Percentiles rank a stretch among this genome's conserved stretches.
Conservation (phyloP, 2,113 vertebrate genomes). For the Hymenochirus boettgeri region DNA sequence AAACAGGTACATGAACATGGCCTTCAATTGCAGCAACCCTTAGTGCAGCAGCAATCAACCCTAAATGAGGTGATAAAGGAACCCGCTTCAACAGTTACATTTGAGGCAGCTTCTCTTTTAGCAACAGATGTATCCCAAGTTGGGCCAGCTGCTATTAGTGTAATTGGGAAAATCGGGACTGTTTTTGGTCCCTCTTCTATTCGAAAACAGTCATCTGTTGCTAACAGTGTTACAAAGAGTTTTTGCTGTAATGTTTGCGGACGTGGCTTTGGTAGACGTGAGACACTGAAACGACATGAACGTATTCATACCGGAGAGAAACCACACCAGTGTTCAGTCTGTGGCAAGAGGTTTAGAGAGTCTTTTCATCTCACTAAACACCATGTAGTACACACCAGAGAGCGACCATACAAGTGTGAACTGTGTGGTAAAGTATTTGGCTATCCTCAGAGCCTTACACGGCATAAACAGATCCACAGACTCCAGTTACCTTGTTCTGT, state of each 20-base stretch:
- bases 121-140: conserved; percentile 7
- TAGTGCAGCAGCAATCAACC: background rate
- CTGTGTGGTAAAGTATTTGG: conserved; percentile 89
- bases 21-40: conserved; percentile 2
- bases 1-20: conserved; percentile 52
- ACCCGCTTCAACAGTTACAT: background rate
- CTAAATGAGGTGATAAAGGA: conserved; percentile 10
- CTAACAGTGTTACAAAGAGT: conserved; percentile 59
- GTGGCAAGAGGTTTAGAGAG: conserved; percentile 85
- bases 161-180: conserved; percentile 15
- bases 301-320: conserved; percentile 80
- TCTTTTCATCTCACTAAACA: conserved; percentile 88
- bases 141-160: conserved; percentile 11
- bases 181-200: background rate
- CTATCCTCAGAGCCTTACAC: conserved; percentile 86
- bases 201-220: background rate
- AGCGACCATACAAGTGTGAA: conserved; percentile 87
- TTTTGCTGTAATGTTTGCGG: conserved; percentile 78
- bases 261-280: conserved; percentile 75
- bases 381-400: conserved; percentile 85
- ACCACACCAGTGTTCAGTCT: conserved; percentile 82
- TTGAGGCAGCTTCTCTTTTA: conserved; percentile 8
- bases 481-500: conserved; percentile 55
- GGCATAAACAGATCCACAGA: conserved; percentile 84
- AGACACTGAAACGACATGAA: conserved; percentile 84